A percentile compares a stretch with the other conserved stretches of the same genome.
phyloP scores from a whole-genome alignment of 2,113 vertebrate species.

The Alethe castanea region DNA sequence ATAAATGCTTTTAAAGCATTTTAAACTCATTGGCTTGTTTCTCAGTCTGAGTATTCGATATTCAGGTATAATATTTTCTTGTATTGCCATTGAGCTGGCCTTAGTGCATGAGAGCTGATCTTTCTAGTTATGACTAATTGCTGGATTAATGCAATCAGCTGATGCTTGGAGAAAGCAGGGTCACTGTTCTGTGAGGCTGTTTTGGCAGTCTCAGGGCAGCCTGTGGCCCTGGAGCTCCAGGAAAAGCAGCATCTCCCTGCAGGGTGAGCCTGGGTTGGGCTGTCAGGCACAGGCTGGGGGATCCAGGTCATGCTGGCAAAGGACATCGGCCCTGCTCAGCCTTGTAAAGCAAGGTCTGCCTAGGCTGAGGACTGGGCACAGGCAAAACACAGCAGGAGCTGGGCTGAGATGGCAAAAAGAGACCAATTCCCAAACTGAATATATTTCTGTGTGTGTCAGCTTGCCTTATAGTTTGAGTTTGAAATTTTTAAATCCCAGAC shows the following conservation, averaged over 20 bases:
- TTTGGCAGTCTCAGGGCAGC: background rate
- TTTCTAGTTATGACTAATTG: background rate
- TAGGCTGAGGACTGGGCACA: background rate
- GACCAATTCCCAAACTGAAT: background rate
- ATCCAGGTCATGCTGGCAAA: accelerated
- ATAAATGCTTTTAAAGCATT: background rate
- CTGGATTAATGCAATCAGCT: background rate
- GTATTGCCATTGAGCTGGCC: background rate
- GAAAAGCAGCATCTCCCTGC: background rate
- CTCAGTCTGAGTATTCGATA: background rate
- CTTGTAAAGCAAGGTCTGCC: background rate
- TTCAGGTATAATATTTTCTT: background rate
- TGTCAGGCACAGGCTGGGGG: accelerated
- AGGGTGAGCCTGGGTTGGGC: accelerated
- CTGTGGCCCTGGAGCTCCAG: background rate
- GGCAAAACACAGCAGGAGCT: background rate
- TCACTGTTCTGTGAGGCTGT: accelerated
- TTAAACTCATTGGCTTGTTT: background rate
- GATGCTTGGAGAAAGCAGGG: background rate
- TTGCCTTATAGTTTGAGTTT: background rate
- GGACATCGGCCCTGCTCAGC: accelerated
- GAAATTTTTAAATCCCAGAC: background rate
- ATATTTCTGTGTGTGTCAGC: background rate
- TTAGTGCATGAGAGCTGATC: background rate
- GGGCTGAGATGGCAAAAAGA: background rate